These are phyloP conservation scores for Ctena decussata DNA, from an alignment of 2,888 invertebrate genomes.

Conservation along the genomic window DNA sequence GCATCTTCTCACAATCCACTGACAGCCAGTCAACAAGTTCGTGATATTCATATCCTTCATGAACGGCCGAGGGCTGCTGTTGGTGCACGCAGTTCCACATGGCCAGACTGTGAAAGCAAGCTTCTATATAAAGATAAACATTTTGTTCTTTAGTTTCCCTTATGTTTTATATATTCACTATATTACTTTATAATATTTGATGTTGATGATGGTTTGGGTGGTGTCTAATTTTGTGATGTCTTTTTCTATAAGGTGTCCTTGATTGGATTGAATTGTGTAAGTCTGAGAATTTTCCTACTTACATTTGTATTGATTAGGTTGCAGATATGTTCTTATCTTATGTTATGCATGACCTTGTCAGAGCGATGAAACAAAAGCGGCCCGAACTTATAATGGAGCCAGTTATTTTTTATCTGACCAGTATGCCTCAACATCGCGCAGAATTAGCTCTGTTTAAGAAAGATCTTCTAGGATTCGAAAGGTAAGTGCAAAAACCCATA, in stretches of 20 bases:
- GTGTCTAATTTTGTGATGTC: no score
- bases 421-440: neutral
- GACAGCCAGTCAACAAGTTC: slow-evolving; percentile 12
- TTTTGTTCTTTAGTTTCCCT: neutral
- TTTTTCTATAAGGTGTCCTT: no score
- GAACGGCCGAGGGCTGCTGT: slow-evolving; percentile 8
- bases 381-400: neutral
- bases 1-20: slow-evolving; percentile 10
- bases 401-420: neutral
- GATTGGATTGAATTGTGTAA: no score
- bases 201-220: no score
- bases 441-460: neutral
- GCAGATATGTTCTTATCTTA: neutral
- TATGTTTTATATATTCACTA: neutral
- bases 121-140: neutral
- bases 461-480: neutral
- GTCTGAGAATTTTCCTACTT: no score
- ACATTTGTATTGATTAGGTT: neutral
- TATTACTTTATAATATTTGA: neutral
- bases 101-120: neutral
- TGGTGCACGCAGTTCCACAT: slow-evolving; percentile 24
- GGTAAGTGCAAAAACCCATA: neutral
- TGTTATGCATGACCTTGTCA: neutral
- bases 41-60: slow-evolving; percentile 8
- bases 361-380: neutral